A percentile compares a stretch with the other conserved stretches of the same genome.
phyloP scores from a whole-genome alignment of 2,113 vertebrate species.

The Psophia crepitans region DNA sequence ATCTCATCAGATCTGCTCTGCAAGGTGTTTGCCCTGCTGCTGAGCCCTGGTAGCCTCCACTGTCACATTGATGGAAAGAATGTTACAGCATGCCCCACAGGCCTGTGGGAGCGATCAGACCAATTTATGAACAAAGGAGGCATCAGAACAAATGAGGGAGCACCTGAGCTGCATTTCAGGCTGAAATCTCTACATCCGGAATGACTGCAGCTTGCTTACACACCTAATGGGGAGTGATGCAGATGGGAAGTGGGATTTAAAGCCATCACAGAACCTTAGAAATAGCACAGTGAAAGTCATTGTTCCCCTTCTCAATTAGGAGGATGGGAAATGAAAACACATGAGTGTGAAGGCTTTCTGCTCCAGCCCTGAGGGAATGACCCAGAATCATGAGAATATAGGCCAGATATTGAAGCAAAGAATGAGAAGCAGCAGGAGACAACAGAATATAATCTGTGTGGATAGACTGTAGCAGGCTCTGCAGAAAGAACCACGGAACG shows the following conservation, averaged over 20 bases:
- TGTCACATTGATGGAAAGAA: background rate
- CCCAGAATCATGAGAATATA: conserved; percentile 47
- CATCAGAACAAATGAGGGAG: conserved; percentile 18
- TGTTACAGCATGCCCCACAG: background rate
- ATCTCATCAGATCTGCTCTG: background rate
- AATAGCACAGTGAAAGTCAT: conserved; percentile 18
- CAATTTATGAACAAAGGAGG: background rate
- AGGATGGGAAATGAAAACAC: background rate
- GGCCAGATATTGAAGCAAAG: conserved; percentile 32
- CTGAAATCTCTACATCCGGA: background rate
- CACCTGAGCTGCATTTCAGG: background rate
- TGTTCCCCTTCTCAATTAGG: background rate
- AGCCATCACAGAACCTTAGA: conserved; percentile 8
- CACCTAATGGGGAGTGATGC: background rate
- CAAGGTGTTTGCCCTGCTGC: background rate
- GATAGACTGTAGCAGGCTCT: background rate
- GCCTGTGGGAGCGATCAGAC: background rate
- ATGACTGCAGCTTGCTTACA: background rate
- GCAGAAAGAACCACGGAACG: background rate
- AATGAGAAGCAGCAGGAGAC: conserved; percentile 24
- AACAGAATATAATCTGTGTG: background rate
- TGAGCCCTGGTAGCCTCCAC: background rate
- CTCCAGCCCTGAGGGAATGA: conserved; percentile 11
- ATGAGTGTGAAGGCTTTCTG: background rate
- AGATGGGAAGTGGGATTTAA: background rate